These are phyloP conservation scores for Oncorhynchus mykiss DNA, from an alignment of 2,113 vertebrate genomes.

Conservation along the genomic window DNA sequence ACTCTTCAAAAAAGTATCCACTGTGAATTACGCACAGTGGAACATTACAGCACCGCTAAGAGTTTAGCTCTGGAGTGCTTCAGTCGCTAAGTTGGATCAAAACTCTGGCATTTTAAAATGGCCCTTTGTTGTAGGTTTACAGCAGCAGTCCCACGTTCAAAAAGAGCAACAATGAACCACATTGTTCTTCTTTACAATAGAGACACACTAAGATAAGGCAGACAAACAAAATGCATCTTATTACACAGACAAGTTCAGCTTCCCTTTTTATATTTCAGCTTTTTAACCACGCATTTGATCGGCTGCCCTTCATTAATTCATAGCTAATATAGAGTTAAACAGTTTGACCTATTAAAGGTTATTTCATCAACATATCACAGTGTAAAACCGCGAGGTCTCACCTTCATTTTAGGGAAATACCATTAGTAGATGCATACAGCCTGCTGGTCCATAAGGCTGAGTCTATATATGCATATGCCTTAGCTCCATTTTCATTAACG, in stretches of 20 bases:
- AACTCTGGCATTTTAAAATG: not conserved
- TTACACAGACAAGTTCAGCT: not conserved
- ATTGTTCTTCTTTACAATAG: not conserved
- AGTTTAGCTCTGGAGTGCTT: not conserved
- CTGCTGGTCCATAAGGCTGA: no score
- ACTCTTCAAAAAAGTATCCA: no score
- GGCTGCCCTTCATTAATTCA: not conserved
- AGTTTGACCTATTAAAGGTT: not conserved
- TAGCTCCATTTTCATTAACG: no score
- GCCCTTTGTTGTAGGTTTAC: not conserved
- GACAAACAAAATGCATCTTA: not conserved
- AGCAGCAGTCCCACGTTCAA: not conserved
- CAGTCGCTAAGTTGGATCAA: not conserved
- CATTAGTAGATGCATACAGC: no score
- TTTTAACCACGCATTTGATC: not conserved
- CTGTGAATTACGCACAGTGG: no score
- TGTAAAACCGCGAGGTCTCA: not conserved
- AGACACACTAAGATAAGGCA: not conserved
- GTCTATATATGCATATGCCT: no score
- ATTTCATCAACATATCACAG: not conserved
- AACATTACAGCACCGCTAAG: not conserved
- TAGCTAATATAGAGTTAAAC: not conserved
- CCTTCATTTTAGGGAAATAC: not conserved
- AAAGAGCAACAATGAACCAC: not conserved
- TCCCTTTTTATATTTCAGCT: slow-evolving; percentile 6